Percentiles rank a stretch among this genome's conserved stretches.
These are phyloP conservation scores for Petrolisthes cinctipes DNA, from an alignment of 2,888 invertebrate genomes.

Conservation along the genomic window DNA sequence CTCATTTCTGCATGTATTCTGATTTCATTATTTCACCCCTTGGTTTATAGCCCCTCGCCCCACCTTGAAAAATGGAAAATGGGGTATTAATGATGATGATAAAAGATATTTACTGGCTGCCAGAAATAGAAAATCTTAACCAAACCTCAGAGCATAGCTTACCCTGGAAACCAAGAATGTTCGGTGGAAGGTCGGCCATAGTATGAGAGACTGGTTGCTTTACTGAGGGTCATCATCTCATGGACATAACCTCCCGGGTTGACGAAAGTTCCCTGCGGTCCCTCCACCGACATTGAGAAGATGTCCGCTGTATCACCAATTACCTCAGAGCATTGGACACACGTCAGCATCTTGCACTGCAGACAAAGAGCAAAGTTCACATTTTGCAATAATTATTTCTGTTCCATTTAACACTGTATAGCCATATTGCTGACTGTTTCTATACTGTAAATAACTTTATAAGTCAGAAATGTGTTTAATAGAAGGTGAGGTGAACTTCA, in stretches of 20 bases:
- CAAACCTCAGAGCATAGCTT: conserved; percentile 67
- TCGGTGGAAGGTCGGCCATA: conserved; percentile 76
- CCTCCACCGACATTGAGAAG: conserved; percentile 85
- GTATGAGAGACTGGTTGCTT: conserved; percentile 68
- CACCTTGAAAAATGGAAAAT: background rate
- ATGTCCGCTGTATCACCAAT: conserved; percentile 79
- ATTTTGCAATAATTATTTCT: no score
- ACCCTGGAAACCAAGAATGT: conserved; percentile 89
- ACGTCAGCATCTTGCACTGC: conserved; percentile 73
- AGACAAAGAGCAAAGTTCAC: conserved; percentile 39
- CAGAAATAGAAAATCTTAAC: background rate
- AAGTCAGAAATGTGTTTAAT: background rate
- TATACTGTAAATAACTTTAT: background rate
- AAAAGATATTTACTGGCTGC: background rate
- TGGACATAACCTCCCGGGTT: conserved; percentile 85
- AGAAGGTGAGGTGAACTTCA: no score
- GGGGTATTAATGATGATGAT: background rate
- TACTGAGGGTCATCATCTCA: conserved; percentile 79
- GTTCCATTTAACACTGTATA: no score
- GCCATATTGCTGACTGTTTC: background rate
- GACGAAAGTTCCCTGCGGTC: conserved; percentile 84
- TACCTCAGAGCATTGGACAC: conserved; percentile 37
- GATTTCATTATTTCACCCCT: no score
- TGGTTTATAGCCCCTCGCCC: background rate
- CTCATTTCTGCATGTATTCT: no score